phyloP scores from a whole-genome alignment of 2,888 invertebrate species.

The Hydropsyche betteni region DNA sequence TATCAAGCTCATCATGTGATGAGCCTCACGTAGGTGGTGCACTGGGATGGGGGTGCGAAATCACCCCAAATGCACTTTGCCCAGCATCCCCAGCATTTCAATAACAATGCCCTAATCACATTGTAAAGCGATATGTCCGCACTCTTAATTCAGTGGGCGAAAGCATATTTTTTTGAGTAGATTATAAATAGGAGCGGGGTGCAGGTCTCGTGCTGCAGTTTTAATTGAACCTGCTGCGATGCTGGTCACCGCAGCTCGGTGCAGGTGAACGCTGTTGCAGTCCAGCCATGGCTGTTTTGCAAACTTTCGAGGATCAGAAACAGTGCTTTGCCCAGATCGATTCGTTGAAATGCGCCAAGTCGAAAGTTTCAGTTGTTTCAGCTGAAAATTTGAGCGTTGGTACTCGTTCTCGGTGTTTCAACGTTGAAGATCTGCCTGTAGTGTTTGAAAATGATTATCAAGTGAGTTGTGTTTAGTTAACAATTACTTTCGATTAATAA shows the following conservation, averaged over 20 bases:
- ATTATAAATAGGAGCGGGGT: constrained; percentile 49
- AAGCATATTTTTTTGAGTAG: constrained; percentile 35
- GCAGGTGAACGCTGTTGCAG: background rate
- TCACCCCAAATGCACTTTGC: constrained; percentile 29
- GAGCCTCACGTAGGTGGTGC: too few relatives aligned
- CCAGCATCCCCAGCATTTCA: constrained; percentile 49
- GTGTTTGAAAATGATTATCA: background rate
- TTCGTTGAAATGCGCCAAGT: constrained; percentile 14
- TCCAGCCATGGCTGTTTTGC: constrained; percentile 33
- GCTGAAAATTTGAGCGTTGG: constrained; percentile 52
- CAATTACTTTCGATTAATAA: background rate
- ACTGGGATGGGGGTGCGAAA: background rate
- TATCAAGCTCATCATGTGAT: constrained; percentile 4
- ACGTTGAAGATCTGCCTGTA: background rate
- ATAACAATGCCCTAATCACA: constrained; percentile 57
- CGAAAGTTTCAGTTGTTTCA: constrained; percentile 36
- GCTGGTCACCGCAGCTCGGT: constrained; percentile 44
- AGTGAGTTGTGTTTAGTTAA: background rate
- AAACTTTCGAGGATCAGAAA: constrained; percentile 24
- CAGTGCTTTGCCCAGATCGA: background rate
- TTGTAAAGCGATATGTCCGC: constrained; percentile 55
- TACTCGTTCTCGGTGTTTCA: constrained; percentile 53
- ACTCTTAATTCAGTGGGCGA: constrained; percentile 50
- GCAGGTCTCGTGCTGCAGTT: constrained; percentile 47
- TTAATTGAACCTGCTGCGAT: constrained; percentile 49